Evolutionary conservation across 2,888 invertebrate genomes (phyloP).

Genomic region (Aproaerema taeniolella): DNA sequence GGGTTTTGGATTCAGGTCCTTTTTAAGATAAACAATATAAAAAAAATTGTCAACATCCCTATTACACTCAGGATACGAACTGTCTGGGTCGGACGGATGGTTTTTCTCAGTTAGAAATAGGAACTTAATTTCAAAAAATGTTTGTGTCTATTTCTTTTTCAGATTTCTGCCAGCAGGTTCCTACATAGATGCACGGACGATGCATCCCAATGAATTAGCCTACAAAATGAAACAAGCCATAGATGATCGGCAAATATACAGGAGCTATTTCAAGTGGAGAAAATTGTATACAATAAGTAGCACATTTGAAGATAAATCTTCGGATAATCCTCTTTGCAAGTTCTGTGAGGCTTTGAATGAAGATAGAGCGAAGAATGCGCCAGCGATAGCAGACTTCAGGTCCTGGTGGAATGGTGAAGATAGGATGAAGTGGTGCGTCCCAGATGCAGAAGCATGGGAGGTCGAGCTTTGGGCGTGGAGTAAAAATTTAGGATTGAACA

Average conservation of each 20-base stretch:
- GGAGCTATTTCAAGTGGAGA: conserved; percentile 46
- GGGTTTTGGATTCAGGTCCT: too few relatives aligned
- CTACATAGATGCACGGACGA: conserved; percentile 43
- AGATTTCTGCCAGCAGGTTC: conserved; percentile 50
- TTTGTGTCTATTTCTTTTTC: too few relatives aligned
- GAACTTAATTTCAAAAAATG: too few relatives aligned
- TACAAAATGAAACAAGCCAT: conserved; percentile 34
- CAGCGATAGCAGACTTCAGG: conserved; percentile 34
- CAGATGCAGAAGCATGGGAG: too few relatives aligned
- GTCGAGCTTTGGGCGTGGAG: too few relatives aligned
- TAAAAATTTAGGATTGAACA: too few relatives aligned
- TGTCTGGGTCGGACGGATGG: too few relatives aligned
- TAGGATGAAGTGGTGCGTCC: conserved; percentile 42
- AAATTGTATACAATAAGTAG: conserved; percentile 34
- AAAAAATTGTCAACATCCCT: too few relatives aligned
- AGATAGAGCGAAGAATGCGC: conserved; percentile 14
- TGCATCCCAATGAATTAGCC: conserved; percentile 45
- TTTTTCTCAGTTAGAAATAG: too few relatives aligned
- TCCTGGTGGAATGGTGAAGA: conserved; percentile 44
- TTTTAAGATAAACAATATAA: too few relatives aligned
- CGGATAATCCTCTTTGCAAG: conserved; percentile 41
- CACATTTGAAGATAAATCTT: background rate
- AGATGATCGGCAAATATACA: conserved; percentile 26
- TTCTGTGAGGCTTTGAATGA: conserved; percentile 40
- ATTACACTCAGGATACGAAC: too few relatives aligned